Evolutionary conservation across 2,797 vertebrate species (phyloP).

Genomic region (Enoplosus armatus): DNA sequence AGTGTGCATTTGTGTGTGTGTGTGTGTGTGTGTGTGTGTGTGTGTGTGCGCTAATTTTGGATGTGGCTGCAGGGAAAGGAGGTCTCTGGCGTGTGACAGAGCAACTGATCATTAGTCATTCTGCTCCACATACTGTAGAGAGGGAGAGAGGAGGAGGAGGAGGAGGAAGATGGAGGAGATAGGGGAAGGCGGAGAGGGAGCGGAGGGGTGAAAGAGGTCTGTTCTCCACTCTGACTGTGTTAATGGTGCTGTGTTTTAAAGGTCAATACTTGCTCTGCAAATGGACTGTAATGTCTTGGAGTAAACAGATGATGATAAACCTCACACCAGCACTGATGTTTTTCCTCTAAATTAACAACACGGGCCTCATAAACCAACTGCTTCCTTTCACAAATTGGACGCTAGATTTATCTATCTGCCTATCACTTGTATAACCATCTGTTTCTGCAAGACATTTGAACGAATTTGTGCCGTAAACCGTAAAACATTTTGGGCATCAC

Average conservation of each 20-base stretch:
- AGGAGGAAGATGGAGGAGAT: slow-evolving; percentile 32
- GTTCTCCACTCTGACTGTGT: slow-evolving; percentile 7
- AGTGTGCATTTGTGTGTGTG: slow-evolving; percentile 1
- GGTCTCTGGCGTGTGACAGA: slow-evolving; percentile 78
- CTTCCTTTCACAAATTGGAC: not conserved
- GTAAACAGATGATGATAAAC: slow-evolving; percentile 12
- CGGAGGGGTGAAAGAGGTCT: slow-evolving; percentile 1
- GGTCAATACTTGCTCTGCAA: not conserved
- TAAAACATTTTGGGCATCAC: too few relatives aligned
- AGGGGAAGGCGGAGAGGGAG: slow-evolving; percentile 9
- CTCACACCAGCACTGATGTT: too few relatives aligned
- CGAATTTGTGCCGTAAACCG: too few relatives aligned
- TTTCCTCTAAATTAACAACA: too few relatives aligned
- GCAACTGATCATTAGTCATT: slow-evolving; percentile 83
- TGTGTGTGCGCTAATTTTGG: slow-evolving; percentile 79
- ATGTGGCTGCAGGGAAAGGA: slow-evolving; percentile 76
- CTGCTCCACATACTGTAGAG: slow-evolving; percentile 76
- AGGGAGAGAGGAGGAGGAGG: slow-evolving; percentile 34
- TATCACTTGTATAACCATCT: not conserved
- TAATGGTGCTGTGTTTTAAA: slow-evolving; percentile 8
- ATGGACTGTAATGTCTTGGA: not conserved
- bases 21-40: slow-evolving; percentile 23
- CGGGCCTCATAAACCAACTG: too few relatives aligned
- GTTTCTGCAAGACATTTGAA: too few relatives aligned
- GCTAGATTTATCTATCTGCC: not conserved